These are phyloP conservation scores for Picus viridis DNA, from an alignment of 2,797 vertebrate genomes.

Conservation along the genomic window DNA sequence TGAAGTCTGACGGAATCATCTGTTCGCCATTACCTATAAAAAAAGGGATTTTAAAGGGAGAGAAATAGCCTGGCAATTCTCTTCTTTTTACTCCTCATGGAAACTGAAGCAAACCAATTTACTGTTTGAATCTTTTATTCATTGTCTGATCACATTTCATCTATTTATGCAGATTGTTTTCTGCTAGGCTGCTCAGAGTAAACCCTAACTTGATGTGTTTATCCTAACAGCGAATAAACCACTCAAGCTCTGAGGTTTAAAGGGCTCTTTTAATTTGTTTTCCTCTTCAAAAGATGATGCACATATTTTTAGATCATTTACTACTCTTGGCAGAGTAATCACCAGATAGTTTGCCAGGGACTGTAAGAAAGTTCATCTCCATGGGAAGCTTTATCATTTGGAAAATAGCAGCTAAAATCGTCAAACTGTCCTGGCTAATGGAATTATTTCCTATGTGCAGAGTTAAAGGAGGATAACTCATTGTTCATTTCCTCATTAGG, in stretches of 20 bases:
- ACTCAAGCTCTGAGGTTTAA: constrained; percentile 17
- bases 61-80: neutral
- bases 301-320: constrained; percentile 30
- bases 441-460: neutral
- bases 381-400: constrained; percentile 16
- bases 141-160: constrained; percentile 35
- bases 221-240: neutral
- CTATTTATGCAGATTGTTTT: constrained; percentile 38
- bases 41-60: constrained; percentile 19
- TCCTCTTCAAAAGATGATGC: neutral
- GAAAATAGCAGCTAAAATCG: constrained; percentile 29
- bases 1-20: constrained; percentile 64
- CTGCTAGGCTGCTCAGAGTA: neutral
- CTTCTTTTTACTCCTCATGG: constrained; percentile 10
- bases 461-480: constrained; percentile 4
- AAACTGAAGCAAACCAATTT: constrained; percentile 18
- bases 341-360: neutral
- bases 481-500: constrained; percentile 7
- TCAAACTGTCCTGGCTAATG: neutral
- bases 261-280: neutral
- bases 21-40: constrained; percentile 56
- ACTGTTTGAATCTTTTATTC: constrained; percentile 31
- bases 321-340: constrained; percentile 25
- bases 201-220: constrained; percentile 22
- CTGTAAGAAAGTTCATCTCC: constrained; percentile 5